Conservation (phyloP, 2,113 vertebrate genomes). For the Dromas ardeola region DNA sequence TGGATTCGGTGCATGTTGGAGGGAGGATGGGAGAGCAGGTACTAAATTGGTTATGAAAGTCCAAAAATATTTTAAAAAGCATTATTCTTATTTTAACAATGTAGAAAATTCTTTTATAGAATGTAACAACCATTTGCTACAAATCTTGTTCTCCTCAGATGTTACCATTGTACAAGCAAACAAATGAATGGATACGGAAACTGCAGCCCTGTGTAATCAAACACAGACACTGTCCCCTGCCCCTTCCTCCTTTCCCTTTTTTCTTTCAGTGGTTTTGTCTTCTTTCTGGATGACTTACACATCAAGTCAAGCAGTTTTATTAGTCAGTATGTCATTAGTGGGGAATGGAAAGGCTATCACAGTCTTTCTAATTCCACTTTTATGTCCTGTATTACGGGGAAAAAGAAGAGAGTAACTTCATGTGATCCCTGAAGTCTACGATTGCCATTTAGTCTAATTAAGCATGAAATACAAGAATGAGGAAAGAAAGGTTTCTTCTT, state of each 20-base stretch:
- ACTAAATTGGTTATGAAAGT: background rate
- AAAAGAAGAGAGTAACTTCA: background rate
- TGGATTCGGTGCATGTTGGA: background rate
- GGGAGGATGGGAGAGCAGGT: background rate
- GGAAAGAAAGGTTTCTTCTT: background rate
- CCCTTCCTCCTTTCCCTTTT: background rate
- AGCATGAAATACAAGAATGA: background rate
- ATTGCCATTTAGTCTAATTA: background rate
- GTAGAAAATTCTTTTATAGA: slow-evolving; percentile 16
- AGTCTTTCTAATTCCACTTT: background rate
- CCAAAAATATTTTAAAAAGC: slow-evolving; percentile 5
- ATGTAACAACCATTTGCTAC: slow-evolving; percentile 11
- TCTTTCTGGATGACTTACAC: background rate
- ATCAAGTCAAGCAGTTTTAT: background rate
- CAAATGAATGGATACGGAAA: background rate
- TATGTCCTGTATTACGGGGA: background rate
- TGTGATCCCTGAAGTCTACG: background rate
- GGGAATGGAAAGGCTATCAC: background rate
- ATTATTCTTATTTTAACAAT: slow-evolving; percentile 34
- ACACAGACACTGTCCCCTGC: background rate
- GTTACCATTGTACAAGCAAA: background rate
- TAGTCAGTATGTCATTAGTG: background rate
- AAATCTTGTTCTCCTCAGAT: background rate
- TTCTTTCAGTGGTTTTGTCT: background rate
- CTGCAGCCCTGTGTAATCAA: slow-evolving; percentile 24